Base-by-base conservation (phyloP, 1,140 invertebrate genomes). In the Ephestia elutella region DNA sequence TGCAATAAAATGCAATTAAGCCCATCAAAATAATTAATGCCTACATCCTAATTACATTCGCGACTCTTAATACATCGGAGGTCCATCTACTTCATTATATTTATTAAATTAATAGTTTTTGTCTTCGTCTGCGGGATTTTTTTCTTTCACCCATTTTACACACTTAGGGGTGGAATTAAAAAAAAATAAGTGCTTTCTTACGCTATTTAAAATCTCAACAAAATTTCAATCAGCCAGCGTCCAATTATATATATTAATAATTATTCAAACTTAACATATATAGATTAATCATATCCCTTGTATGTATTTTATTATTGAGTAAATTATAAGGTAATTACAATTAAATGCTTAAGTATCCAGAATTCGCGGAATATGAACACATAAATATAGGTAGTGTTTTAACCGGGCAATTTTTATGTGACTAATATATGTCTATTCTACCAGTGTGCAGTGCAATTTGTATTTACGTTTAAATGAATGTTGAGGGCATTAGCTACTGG, bases 401-500 rank as follows among this genome's bases (percentile, higher is more conserved):
- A 50, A 21, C 28, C 18, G 20, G 28, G 11, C 19, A 25, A 53
- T 21, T 10, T 53, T 21, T 21, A 20, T 50, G 9, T 50, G 13
- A 20, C 49, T 20, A 20, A 17, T 50, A 20, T 20, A 20, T 50
- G 5, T 4, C 18, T 11, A 20, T 50, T 21, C 8, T 8, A 25
- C 8, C n/a, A 50, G 18, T 19, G 4, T 50, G 17, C 18, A 1
- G 13, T 25, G 50, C 21, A 19, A 50, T 50, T 53, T 20, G 9
- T 38, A 56, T 56, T 56, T 17, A 19, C 13, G 28, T 60, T 21
- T 48, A 21, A 60, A 74, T 80, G 79, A 82, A 85, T 80, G 74
- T 72, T 66, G 62, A 66, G 60, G 67, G 62, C 59, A 71, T 56
- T 62, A 60, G 75, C 78, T 87, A 78, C 78, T 74, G 76, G 65